These are phyloP conservation scores for Pitta sordida DNA, from an alignment of 2,113 vertebrate species.

Conservation along the genomic window DNA sequence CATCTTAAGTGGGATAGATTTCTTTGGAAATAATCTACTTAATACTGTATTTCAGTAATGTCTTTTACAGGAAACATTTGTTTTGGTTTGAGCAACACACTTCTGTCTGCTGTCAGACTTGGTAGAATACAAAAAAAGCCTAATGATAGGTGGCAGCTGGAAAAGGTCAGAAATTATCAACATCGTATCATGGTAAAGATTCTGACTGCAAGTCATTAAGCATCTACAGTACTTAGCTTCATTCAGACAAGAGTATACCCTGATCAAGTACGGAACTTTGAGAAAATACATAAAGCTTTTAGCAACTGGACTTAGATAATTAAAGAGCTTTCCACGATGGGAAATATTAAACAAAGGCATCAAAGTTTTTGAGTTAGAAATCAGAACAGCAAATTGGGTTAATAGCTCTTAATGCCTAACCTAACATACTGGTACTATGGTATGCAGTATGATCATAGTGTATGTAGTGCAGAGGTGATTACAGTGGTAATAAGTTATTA, in stretches of 20 bases:
- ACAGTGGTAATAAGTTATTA: background rate
- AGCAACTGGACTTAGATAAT: background rate
- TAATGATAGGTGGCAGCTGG: background rate
- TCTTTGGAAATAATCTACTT: background rate
- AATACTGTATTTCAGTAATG: background rate
- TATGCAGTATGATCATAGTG: background rate
- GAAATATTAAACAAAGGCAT: background rate
- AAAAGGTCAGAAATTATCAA: background rate
- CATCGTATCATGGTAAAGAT: background rate
- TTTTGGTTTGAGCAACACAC: background rate
- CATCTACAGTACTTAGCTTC: background rate
- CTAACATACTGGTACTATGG: background rate
- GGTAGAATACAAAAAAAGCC: background rate
- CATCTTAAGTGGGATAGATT: background rate
- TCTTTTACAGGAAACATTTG: background rate
- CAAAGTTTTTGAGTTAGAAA: background rate
- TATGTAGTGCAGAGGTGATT: background rate
- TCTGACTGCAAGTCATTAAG: background rate
- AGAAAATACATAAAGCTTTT: background rate
- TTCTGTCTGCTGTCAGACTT: background rate
- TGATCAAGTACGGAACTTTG: background rate
- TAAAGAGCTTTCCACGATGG: background rate
- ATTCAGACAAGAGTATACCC: background rate
- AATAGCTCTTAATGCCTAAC: background rate
- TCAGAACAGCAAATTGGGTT: background rate